Evolutionary conservation across 2,888 invertebrate genomes (phyloP).

Genomic region (Philhelius pedissequus): DNA sequence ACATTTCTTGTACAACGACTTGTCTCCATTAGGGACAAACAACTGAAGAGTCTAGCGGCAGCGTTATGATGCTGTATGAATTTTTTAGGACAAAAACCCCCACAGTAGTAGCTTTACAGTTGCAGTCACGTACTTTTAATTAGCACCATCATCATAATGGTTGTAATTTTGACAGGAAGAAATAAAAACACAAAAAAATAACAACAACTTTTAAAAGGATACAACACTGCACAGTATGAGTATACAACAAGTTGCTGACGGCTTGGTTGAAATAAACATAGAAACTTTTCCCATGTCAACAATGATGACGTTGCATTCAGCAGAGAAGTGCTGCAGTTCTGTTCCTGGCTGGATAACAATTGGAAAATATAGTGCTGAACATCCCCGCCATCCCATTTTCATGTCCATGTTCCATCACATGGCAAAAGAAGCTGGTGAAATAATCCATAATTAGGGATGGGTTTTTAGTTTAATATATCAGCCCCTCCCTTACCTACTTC

Average conservation of each 20-base stretch:
- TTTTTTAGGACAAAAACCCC: slow-evolving; percentile 4
- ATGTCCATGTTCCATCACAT: not conserved
- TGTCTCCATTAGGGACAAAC: slow-evolving; percentile 32
- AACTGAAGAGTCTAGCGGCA: slow-evolving; percentile 13
- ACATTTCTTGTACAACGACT: slow-evolving; percentile 4
- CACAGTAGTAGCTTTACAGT: slow-evolving; percentile 50
- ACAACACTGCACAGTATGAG: slow-evolving; percentile 7
- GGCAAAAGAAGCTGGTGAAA: slow-evolving; percentile 25
- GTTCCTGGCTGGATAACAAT: slow-evolving; percentile 7
- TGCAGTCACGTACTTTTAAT: slow-evolving; percentile 66
- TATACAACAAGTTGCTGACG: slow-evolving; percentile 59
- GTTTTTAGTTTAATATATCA: not conserved
- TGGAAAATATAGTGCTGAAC: slow-evolving; percentile 12
- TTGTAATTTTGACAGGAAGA: slow-evolving; percentile 62
- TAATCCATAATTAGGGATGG: slow-evolving; percentile 56
- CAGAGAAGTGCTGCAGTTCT: not conserved
- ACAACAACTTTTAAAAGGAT: slow-evolving; percentile 30
- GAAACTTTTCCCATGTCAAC: slow-evolving; percentile 31
- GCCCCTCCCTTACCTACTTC: not conserved
- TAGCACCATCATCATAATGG: slow-evolving; percentile 67
- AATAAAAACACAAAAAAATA: not conserved
- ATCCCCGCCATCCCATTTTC: not conserved
- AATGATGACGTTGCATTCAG: slow-evolving; percentile 17
- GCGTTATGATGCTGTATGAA: slow-evolving; percentile 23
- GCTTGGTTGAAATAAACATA: slow-evolving; percentile 54